Evolutionary conservation across 2,113 vertebrate genomes (phyloP), one percentile per base, ranked within the genome.

Genomic region (Acrocephalus arundinaceus): DNA sequence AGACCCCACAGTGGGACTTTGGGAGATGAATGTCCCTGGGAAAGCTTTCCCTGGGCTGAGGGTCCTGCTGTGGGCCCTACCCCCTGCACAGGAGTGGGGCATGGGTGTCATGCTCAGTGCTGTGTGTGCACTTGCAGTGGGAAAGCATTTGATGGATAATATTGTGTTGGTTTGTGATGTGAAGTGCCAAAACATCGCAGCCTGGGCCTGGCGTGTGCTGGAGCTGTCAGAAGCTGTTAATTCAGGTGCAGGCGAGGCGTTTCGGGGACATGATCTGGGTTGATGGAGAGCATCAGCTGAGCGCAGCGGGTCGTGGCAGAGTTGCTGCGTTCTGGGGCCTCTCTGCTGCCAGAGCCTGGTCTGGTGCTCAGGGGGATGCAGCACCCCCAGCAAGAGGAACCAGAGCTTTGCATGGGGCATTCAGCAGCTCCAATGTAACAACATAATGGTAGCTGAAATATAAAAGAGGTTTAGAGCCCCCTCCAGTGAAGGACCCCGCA

Each of bases 81-180:
- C 30, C 35, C 10, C 0, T 0, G 2, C 35, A 20, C 48, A 33
- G 72, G 63, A 28, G 35, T 3, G 0, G 17, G n/a, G 11, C 3
- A 23, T 10, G 57, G 24, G 23, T 25, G 68, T 19, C 11, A 0
- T 7, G 35, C 75, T 72, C 6, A 1, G 39, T 1, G 3, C 4
- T 11, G 52, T 21, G 21, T 0, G 0, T 21, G 71, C 10, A 4
- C 31, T 85, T 13, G 3, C 15, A 54, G 10, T 0, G 0, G 59
- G 76, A 79, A 71, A 70, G 35, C 35, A 0, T 67, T 85, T 82
- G 73, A 65, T 18, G 80, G 86, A 46, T 73, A 18, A 72, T 17
- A 15, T n/a, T 51, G 63, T 77, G 82, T 61, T 14, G 2, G n/a
- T 70, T n/a, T 54, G 70, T 58, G 94, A 57, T n/a, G 71, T 25